Evolutionary conservation across 2,113 vertebrate genomes (phyloP).

Genomic region (Puma concolor): DNA sequence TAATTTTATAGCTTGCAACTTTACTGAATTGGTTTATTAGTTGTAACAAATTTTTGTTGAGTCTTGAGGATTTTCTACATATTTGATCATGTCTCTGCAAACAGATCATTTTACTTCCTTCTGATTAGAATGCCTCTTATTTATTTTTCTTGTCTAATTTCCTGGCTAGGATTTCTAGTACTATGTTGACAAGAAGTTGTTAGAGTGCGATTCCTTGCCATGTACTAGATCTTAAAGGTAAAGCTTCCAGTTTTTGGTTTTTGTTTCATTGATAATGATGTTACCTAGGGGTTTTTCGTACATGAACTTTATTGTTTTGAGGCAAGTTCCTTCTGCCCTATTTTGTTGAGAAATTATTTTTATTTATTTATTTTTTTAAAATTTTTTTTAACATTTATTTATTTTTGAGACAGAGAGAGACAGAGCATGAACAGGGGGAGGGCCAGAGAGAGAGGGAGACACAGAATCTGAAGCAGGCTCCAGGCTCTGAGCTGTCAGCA

Average conservation of each 20-base stretch:
- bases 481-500: no score
- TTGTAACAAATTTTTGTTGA: background rate
- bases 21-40: background rate
- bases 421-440: no score
- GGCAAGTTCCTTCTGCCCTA: background rate
- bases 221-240: background rate
- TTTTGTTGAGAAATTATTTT: background rate
- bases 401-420: no score
- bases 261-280: background rate
- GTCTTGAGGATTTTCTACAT: background rate
- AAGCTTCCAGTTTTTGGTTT: background rate
- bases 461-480: no score
- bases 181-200: background rate
- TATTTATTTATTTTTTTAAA: no score
- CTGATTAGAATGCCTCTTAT: background rate
- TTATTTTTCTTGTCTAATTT: background rate
- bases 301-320: background rate
- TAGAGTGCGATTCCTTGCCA: background rate
- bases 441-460: no score
- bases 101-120: background rate
- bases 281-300: background rate
- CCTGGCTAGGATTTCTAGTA: background rate
- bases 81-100: background rate
- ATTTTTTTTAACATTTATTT: no score
- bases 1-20: background rate